Evolutionary conservation across 2,113 vertebrate species (phyloP).

Genomic region (Cryptotis parvus): DNA sequence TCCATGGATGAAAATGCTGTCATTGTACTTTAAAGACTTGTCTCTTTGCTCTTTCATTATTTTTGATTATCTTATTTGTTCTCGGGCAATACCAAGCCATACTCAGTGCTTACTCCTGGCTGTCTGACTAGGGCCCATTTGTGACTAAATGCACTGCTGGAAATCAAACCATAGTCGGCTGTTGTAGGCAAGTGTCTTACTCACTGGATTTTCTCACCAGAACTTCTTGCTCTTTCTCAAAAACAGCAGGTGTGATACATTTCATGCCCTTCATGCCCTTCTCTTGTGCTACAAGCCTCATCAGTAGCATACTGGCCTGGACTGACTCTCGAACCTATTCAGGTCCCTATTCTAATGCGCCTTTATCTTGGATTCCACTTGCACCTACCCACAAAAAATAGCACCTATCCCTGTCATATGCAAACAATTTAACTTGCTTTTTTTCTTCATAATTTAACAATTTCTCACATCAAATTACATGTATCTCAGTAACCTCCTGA

Average conservation of each 20-base stretch:
- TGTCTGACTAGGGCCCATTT: too few relatives aligned
- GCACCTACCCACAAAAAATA: background rate
- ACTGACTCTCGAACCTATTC: background rate
- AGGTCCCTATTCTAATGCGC: slow-evolving; percentile 1
- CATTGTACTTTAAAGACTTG: background rate
- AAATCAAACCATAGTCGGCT: too few relatives aligned
- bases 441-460: background rate
- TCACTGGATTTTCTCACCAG: too few relatives aligned
- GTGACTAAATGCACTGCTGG: too few relatives aligned
- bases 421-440: background rate
- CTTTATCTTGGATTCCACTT: background rate
- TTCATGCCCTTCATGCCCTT: background rate
- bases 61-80: too few relatives aligned
- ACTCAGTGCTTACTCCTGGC: too few relatives aligned
- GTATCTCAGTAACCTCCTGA: background rate
- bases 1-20: background rate
- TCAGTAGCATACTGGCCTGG: background rate
- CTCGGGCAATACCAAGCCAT: too few relatives aligned
- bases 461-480: background rate
- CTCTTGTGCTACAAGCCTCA: background rate
- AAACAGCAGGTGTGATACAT: background rate
- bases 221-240: background rate
- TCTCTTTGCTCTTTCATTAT: background rate
- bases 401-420: background rate
- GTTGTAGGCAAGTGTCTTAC: too few relatives aligned